Evolutionary conservation across 30 jellyfish, hydroid and myxozoan genomes (phyloP).

Genomic region (Cassiopea andromeda): DNA sequence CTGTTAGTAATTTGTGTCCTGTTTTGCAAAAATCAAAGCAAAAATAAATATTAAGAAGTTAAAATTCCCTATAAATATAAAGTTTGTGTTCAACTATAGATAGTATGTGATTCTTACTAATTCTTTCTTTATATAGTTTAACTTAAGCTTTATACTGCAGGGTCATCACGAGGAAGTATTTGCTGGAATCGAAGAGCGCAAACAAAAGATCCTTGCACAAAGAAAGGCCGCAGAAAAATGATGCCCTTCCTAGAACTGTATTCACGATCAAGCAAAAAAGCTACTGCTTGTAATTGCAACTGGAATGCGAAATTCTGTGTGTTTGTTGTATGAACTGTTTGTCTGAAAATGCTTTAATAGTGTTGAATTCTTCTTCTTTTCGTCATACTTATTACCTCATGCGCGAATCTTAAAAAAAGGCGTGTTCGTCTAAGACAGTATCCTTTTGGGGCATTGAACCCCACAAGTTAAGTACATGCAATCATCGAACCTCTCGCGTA

Average conservation of each 20-base stretch:
- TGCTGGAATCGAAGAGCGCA: conserved; percentile 65
- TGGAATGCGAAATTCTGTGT: neutral
- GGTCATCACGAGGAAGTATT: conserved; percentile 57
- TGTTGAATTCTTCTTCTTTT: no score
- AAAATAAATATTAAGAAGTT: no score
- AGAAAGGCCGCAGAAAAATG: neutral
- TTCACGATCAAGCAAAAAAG: neutral
- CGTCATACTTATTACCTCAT: no score
- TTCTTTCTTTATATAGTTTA: no score
- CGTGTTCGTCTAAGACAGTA: no score
- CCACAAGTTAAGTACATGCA: no score
- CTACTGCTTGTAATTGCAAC: neutral
- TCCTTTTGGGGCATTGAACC: no score
- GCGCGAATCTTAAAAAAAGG: no score
- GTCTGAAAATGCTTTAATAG: neutral
- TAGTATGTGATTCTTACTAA: neutral
- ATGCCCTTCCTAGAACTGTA: neutral
- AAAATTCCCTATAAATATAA: no score
- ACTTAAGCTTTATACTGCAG: conserved; percentile 2
- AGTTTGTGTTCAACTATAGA: neutral
- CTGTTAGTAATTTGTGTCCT: no score
- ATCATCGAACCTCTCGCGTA: no score
- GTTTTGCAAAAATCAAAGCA: no score
- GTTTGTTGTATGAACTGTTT: neutral
- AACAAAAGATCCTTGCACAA: conserved; percentile 29